A percentile compares a stretch with the other conserved stretches of the same genome.
Conservation (phyloP, 2,113 vertebrate species). For the Oncorhynchus kisutch region DNA sequence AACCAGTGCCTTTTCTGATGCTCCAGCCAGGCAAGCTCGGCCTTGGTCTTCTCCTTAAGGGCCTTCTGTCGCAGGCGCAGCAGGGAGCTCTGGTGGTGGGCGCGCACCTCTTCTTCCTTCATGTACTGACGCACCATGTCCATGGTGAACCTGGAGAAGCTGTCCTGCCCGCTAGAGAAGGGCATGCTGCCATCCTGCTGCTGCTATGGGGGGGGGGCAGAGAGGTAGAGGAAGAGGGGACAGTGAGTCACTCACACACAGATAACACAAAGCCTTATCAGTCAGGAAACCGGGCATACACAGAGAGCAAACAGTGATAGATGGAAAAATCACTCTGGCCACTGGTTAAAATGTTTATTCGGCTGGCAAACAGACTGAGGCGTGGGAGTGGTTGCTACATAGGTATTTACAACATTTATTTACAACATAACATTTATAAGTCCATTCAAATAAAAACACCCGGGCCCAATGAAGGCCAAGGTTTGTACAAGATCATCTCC, state of each 20-base stretch:
- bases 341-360: not conserved
- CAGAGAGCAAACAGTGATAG: not conserved
- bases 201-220: not conserved
- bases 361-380: conserved; percentile 4
- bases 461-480: not conserved
- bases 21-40: conserved; percentile 94
- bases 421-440: no score
- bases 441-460: not conserved
- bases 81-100: conserved; percentile 92
- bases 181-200: conserved; percentile 79
- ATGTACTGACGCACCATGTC: conserved; percentile 97
- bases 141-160: conserved; percentile 97
- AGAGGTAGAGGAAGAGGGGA: no score
- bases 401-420: no score
- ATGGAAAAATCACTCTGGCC: not conserved
- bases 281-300: not conserved
- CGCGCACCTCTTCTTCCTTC: conserved; percentile 94
- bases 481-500: not conserved
- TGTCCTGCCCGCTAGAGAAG: conserved; percentile 90
- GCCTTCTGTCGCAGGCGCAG: conserved; percentile 92
- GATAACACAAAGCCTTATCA: not conserved
- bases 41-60: conserved; percentile 92
- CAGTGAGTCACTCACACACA: not conserved
- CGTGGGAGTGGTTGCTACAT: not conserved
- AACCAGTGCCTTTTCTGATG: conserved; percentile 84